Percentiles rank a stretch among this genome's conserved stretches.
phyloP scores from a whole-genome alignment of 2,888 invertebrate species.

The Tetragonula carbonaria region DNA sequence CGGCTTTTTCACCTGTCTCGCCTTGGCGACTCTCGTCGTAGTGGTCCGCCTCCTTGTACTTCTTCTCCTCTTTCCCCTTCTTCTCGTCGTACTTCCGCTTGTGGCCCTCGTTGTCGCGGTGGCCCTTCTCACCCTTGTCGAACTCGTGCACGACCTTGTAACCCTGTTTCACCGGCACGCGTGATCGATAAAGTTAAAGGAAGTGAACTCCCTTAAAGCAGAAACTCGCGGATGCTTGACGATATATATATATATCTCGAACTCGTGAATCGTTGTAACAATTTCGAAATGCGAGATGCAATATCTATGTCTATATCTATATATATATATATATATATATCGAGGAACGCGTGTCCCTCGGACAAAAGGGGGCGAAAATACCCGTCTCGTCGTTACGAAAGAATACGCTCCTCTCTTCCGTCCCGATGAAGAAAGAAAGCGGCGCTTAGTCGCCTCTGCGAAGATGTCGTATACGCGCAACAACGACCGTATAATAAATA shows the following conservation, averaged over 20 bases:
- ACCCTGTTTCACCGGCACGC: constrained; percentile 64
- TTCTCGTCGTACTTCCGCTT: constrained; percentile 88
- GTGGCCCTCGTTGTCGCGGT: constrained; percentile 89
- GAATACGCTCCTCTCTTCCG: constrained; percentile 12
- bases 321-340: too few relatives aligned
- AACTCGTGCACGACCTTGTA: constrained; percentile 86
- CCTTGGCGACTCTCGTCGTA: constrained; percentile 88
- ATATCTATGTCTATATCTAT: constrained; percentile 12
- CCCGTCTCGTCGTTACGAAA: constrained; percentile 34
- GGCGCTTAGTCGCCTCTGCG: not conserved
- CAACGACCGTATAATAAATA: constrained; percentile 64
- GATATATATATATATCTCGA: too few relatives aligned
- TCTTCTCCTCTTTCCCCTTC: constrained; percentile 87
- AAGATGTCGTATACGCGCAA: constrained; percentile 52
- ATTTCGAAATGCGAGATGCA: constrained; percentile 38
- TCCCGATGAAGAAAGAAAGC: constrained; percentile 44
- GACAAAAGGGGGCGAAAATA: constrained; percentile 29
- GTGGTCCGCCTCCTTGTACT: constrained; percentile 88
- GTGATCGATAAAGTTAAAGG: not conserved
- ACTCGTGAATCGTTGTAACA: too few relatives aligned
- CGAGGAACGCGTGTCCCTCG: constrained; percentile 4
- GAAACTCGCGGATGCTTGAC: too few relatives aligned
- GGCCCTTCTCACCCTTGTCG: constrained; percentile 88
- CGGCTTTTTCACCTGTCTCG: constrained; percentile 88
- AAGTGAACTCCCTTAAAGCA: too few relatives aligned